These are phyloP conservation scores for Potorous gilbertii DNA, from an alignment of 2,797 vertebrate genomes.

Conservation along the genomic window DNA sequence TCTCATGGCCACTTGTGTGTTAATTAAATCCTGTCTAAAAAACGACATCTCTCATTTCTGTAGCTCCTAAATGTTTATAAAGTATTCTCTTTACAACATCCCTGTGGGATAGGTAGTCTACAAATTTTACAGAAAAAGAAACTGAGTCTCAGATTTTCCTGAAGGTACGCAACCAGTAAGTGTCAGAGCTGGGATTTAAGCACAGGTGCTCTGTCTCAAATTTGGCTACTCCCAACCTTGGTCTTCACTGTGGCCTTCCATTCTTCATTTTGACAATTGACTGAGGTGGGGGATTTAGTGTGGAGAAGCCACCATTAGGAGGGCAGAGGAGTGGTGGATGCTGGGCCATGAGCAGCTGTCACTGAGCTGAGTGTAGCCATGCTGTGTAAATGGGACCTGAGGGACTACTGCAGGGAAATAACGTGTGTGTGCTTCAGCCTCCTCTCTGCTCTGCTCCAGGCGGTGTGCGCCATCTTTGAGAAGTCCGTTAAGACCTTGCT, in stretches of 20 bases:
- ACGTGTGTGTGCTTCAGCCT: background rate
- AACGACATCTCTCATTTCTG: background rate
- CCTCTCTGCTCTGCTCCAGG: slow-evolving; percentile 83
- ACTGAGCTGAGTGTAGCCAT: background rate
- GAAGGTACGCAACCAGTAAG: background rate
- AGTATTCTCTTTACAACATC: background rate
- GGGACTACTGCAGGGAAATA: background rate
- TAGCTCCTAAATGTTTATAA: background rate
- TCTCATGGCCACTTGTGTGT: background rate
- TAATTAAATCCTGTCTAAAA: background rate
- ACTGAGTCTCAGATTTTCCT: background rate
- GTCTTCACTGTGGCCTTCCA: background rate
- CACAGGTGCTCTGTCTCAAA: background rate
- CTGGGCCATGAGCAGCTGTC: background rate
- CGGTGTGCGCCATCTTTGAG: slow-evolving; percentile 98
- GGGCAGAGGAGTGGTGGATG: background rate
- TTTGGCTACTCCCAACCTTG: background rate
- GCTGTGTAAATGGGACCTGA: background rate
- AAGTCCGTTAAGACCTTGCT: slow-evolving; percentile 99
- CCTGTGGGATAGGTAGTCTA: background rate
- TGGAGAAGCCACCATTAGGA: background rate
- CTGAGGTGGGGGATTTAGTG: background rate
- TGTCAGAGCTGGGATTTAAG: background rate
- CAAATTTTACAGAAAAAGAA: background rate
- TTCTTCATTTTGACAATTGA: background rate